Evolutionary conservation across 2,888 invertebrate genomes (phyloP).

Genomic region (Idaea aversata): DNA sequence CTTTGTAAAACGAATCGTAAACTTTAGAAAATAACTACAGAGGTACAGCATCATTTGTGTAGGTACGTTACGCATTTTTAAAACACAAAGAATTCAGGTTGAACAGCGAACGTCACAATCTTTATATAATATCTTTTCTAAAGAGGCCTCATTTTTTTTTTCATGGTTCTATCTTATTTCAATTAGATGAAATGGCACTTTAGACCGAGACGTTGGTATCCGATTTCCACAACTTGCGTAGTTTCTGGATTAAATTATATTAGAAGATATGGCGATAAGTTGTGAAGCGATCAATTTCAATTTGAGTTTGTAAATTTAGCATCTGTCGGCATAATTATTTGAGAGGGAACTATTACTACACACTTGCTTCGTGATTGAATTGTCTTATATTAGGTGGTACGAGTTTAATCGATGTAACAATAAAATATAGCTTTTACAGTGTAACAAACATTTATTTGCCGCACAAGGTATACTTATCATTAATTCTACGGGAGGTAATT

Average conservation of each 20-base stretch:
- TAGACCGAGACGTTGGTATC: not conserved
- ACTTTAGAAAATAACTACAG: not conserved
- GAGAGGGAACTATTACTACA: not conserved
- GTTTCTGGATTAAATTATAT: not conserved
- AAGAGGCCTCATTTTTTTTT: not conserved
- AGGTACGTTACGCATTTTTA: not conserved
- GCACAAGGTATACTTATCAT: not conserved
- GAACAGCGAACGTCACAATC: not conserved
- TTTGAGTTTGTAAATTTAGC: not conserved
- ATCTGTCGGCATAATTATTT: not conserved
- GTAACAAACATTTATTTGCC: not conserved
- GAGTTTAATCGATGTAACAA: too few species aligned
- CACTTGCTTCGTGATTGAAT: too few species aligned
- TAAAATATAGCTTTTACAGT: not conserved
- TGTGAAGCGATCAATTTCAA: conserved; percentile 1
- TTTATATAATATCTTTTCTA: not conserved
- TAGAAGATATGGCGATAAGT: not conserved
- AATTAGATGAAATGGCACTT: not conserved
- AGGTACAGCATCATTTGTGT: not conserved
- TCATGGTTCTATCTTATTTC: not conserved
- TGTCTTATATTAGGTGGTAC: too few species aligned
- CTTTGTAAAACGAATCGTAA: conserved; percentile 3
- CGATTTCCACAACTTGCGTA: not conserved
- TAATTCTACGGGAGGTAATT: not conserved
- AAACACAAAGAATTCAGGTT: not conserved